Evolutionary conservation across 2,797 vertebrate species (phyloP), one percentile per base, ranked within the genome.

Genomic region (Dipus sagitta): DNA sequence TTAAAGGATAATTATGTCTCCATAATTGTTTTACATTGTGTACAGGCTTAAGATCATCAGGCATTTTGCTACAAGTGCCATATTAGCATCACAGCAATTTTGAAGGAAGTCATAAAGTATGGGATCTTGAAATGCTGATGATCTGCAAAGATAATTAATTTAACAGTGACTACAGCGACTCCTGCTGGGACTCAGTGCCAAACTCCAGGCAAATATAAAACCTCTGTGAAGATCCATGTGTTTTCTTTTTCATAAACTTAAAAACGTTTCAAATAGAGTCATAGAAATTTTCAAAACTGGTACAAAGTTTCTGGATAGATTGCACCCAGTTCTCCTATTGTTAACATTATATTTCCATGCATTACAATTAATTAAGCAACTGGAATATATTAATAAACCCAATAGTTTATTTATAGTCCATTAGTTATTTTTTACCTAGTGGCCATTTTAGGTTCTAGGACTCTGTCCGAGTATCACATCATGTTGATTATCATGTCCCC

Each of bases 1-100:
- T 75, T 92, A 94, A 92, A 82, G 88, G 92, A 92, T 94, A 68
- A 95, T 96, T 94, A 76, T 85, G 83, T 92, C 93, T 96, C 71
- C 54, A 65, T 88, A 88, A 88, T 92, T 82, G 67, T 90, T 94
- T 90, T 90, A 82, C 23, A 78, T 30, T 58, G 42, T 30, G n/a
- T 62, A 32, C 64, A 81, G 74, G 64, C 34, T 64, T 72, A 85
- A 93, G 58, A 90, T 87, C 93, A 78, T 17, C 38, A 68, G 88
- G 23, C 82, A 58, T 64, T 95, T 91, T 30, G 21, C 79, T 80
- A 28, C 65, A 68, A 92, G 71, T 72, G 83, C 60, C 65, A 58
- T 72, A 60, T 23, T 91, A 64, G 78, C 81, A 60, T 89, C 92
- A 65, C 75, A 75, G 92, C 86, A 77, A 78, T 58, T 64, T 76